These are phyloP conservation scores for Halocynthia aurantium DNA, from an alignment of 23 tunicate species.

Conservation along the genomic window DNA sequence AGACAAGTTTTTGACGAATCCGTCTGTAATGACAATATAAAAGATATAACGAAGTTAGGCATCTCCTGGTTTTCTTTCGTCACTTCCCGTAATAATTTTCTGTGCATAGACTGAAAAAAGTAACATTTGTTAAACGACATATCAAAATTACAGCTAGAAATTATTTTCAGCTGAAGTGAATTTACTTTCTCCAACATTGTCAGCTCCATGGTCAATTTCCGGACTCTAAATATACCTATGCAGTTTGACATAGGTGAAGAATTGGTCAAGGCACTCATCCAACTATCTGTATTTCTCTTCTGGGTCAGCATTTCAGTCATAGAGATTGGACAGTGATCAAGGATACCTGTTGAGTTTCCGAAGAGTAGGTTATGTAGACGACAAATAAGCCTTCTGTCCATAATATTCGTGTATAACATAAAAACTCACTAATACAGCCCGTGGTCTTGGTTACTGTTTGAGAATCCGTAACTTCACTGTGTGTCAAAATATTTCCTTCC, in stretches of 20 bases:
- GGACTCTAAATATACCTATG: slow-evolving; percentile 13
- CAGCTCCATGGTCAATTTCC: slow-evolving; percentile 1
- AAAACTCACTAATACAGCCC: slow-evolving; percentile 7
- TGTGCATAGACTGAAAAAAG: slow-evolving; percentile 26
- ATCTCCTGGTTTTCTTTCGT: not conserved
- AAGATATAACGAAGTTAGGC: not conserved
- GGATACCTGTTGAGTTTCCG: not conserved
- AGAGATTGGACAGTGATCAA: not conserved
- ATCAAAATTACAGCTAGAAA: not conserved
- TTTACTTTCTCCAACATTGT: slow-evolving; percentile 13
- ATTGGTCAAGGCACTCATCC: not conserved
- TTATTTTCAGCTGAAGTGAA: not conserved
- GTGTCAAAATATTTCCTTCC: not conserved
- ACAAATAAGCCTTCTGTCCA: not conserved
- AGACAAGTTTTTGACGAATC: not conserved
- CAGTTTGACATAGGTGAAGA: slow-evolving; percentile 4
- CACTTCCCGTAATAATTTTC: not conserved
- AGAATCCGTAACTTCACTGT: slow-evolving; percentile 17
- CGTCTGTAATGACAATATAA: slow-evolving; percentile 14
- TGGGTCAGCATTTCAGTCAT: not conserved
- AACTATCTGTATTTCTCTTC: not conserved
- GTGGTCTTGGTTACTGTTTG: not conserved
- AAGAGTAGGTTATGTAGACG: not conserved
- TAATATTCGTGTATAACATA: not conserved
- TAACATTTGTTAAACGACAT: not conserved